A percentile compares a stretch with the other conserved stretches of the same genome.
phyloP scores from a whole-genome alignment of 2,797 vertebrate species.

The Geotria australis region DNA sequence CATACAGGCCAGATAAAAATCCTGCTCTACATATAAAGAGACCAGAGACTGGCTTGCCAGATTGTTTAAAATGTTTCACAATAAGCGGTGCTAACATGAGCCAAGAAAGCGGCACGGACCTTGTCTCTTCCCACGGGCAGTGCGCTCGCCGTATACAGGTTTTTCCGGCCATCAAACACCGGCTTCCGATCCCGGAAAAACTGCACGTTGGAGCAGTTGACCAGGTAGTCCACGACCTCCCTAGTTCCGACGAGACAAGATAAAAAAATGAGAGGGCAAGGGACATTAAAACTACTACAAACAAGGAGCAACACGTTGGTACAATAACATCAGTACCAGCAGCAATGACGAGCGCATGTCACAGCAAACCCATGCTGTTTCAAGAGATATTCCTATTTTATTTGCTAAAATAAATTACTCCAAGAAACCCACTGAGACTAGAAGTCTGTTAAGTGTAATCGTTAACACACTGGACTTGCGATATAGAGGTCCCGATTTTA shows the following conservation, averaged over 20 bases:
- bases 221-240: constrained; percentile 95
- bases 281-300: constrained; percentile 1
- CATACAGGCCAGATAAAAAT: no score
- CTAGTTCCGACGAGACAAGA: constrained; percentile 8
- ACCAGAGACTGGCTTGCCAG: no score
- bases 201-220: constrained; percentile 95
- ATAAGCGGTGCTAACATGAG: no score
- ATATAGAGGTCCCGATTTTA: no score
- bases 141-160: constrained; percentile 72
- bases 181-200: constrained; percentile 85
- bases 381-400: not conserved
- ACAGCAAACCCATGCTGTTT: not conserved
- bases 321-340: not conserved
- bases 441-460: no score
- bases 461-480: no score
- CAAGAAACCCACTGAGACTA: no score
- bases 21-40: no score
- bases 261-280: no score
- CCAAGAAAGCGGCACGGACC: not conserved
- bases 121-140: constrained; percentile 35
- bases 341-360: not conserved
- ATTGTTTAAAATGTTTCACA: no score
- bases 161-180: constrained; percentile 88
- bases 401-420: not conserved
- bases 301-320: not conserved